Percentiles rank a stretch among this genome's conserved stretches.
These are phyloP conservation scores for Etheostoma perlongum DNA, from an alignment of 2,797 vertebrate genomes.

Conservation along the genomic window DNA sequence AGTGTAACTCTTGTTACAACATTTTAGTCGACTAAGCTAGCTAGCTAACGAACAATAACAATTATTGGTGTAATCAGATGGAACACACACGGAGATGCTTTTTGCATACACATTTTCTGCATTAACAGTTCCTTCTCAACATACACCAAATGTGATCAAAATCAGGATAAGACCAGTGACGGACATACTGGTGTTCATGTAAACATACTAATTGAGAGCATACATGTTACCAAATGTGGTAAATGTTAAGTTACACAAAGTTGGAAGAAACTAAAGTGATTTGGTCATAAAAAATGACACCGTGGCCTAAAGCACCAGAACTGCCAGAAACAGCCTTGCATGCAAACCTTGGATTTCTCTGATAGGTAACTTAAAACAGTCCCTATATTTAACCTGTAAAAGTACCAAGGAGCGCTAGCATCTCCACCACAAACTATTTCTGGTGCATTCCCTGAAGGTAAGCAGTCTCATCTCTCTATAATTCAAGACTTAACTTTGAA, in stretches of 20 bases:
- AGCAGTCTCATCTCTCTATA: constrained; percentile 55
- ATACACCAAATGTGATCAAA: neutral
- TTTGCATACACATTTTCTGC: neutral
- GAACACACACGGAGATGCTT: neutral
- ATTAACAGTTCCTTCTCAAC: neutral
- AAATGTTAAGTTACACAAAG: neutral
- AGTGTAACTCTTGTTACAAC: too few species aligned
- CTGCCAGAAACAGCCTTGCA: neutral
- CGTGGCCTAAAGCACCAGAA: neutral
- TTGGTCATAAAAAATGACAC: neutral
- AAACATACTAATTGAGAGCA: neutral
- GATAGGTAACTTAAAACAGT: constrained; percentile 20
- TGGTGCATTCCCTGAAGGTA: constrained; percentile 52
- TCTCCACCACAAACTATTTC: constrained; percentile 55
- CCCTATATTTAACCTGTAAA: constrained; percentile 34
- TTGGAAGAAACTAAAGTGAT: neutral
- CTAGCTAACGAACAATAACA: neutral
- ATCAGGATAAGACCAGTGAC: neutral
- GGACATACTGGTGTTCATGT: neutral
- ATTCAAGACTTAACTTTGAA: constrained; percentile 54
- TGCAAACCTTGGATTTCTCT: constrained; percentile 11
- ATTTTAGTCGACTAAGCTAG: neutral
- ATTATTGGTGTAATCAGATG: neutral
- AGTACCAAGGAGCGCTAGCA: constrained; percentile 28
- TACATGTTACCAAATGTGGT: neutral